phyloP scores from a whole-genome alignment of 2,888 invertebrate genomes.

The Chymomyza caudatula region DNA sequence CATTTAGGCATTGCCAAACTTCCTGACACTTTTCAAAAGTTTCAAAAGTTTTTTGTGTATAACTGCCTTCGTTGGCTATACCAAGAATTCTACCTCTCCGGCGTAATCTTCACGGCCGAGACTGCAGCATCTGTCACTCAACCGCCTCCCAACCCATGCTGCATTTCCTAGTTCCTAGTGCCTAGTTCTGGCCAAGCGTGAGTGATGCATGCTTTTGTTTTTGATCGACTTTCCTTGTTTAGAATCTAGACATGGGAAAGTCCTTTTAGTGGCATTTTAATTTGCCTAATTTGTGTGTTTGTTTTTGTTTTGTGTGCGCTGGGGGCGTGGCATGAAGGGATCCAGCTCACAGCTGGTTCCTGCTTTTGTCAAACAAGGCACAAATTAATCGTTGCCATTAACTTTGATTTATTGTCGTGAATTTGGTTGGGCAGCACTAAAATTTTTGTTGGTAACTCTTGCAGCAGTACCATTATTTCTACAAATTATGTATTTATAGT shows the following conservation, averaged over 20 bases:
- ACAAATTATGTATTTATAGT: constrained; percentile 52
- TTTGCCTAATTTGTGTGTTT: constrained; percentile 46
- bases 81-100: not conserved
- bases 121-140: constrained; percentile 24
- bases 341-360: constrained; percentile 3
- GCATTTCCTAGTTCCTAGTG: not conserved
- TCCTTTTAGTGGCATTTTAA: constrained; percentile 37
- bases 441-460: constrained; percentile 13
- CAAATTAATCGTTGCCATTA: constrained; percentile 64
- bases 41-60: not conserved
- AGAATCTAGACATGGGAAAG: constrained; percentile 1
- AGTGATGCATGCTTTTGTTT: constrained; percentile 48
- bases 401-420: constrained; percentile 57
- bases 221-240: constrained; percentile 8
- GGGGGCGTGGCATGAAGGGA: constrained; percentile 12
- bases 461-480: not conserved
- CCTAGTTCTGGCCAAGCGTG: constrained; percentile 21
- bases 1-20: constrained; percentile 11
- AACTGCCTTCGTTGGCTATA: not conserved
- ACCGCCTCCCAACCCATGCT: not conserved
- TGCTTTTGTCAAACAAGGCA: constrained; percentile 29
- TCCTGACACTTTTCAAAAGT: constrained; percentile 19
- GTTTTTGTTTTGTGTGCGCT: not conserved
- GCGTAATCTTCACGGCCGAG: constrained; percentile 38
- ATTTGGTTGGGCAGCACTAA: constrained; percentile 21